phyloP scores from a whole-genome alignment of 2,113 vertebrate species.

The Scortum barcoo region DNA sequence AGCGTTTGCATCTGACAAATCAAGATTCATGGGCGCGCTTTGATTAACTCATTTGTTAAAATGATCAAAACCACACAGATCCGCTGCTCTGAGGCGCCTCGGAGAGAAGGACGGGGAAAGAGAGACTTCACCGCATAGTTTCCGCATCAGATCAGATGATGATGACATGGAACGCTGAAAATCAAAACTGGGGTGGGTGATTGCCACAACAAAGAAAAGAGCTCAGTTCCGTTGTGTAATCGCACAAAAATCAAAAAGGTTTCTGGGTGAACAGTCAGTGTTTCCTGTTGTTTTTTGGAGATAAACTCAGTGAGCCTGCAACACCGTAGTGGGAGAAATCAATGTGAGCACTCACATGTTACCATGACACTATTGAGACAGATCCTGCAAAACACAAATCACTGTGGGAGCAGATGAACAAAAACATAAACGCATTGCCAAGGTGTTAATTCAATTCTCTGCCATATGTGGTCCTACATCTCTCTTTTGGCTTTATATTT shows the following conservation, averaged over 20 bases:
- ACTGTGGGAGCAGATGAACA: slow-evolving; percentile 36
- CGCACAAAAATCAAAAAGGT: slow-evolving; percentile 18
- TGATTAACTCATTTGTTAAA: slow-evolving; percentile 49
- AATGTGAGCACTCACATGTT: slow-evolving; percentile 29
- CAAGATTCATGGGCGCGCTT: slow-evolving; percentile 39
- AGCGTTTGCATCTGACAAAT: slow-evolving; percentile 40
- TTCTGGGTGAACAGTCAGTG: slow-evolving; percentile 19
- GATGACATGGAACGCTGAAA: slow-evolving; percentile 23
- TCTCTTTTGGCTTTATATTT: slow-evolving; percentile 57
- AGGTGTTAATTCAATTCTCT: slow-evolving; percentile 48
- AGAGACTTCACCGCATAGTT: slow-evolving; percentile 52
- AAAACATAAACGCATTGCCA: slow-evolving; percentile 31
- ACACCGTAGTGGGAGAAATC: slow-evolving; percentile 45
- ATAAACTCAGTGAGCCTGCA: slow-evolving; percentile 39
- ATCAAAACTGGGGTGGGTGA: slow-evolving; percentile 21
- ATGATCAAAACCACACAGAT: slow-evolving; percentile 21
- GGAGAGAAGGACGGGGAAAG: slow-evolving; percentile 5
- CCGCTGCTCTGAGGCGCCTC: slow-evolving; percentile 25
- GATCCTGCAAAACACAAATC: slow-evolving; percentile 6
- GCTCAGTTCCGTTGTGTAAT: slow-evolving; percentile 35
- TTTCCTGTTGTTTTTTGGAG: slow-evolving; percentile 34
- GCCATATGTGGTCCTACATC: slow-evolving; percentile 27
- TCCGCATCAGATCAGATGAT: slow-evolving; percentile 67
- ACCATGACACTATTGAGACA: slow-evolving; percentile 29
- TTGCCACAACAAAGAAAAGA: slow-evolving; percentile 41